Evolutionary conservation across 2,888 invertebrate genomes (phyloP), one percentile per base, ranked within the genome.

Genomic region (Eutolmus rufibarbis): DNA sequence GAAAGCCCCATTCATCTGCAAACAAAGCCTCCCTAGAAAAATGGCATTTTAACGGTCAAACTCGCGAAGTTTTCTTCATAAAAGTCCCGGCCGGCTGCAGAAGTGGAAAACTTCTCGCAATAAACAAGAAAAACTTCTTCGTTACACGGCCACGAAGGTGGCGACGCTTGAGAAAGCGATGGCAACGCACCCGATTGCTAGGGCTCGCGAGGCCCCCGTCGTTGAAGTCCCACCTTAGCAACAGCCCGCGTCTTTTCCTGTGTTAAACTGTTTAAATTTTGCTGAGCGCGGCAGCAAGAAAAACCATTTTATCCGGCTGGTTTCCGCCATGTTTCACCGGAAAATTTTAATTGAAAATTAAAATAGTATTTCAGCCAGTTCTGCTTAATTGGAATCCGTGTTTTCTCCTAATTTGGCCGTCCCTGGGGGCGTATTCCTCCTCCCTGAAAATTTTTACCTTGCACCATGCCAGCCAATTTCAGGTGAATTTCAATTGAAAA

Each of bases 21-120:
- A 66, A 66, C 66, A 66, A 66, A 66, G 66, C 66, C 66, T 66
- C 23, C 23, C 66, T 66, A 28, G 37, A 76, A 76, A 76, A 76
- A 76, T 78, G 78, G 78, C 78, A 78, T 78, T 78, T 78, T 78
- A 78, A 78, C 78, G 78, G 43, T 78, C 78, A 78, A 78, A 78
- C 78, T 78, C 43, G 23, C 37, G 43, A 78, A 78, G 78, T 78
- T 78, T 78, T 78, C 78, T 78, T 78, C 43, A 78, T 78, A 43
- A 78, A 78, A 78, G 78, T 43, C 78, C 46, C 66, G 19, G 66
- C 37, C 19, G 43, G 43, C 40, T 78, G 37, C 43, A 23, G 43
- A 78, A 78, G 78, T 78, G 43, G 78, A 78, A 78, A 78, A 78
- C 40, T 78, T 78, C 23, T 19, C 23, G 19, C 78, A 78, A 78